Percentiles rank a stretch among this genome's conserved stretches.
These are phyloP conservation scores for Takifugu bimaculatus DNA, from an alignment of 2,113 vertebrate species.

Conservation along the genomic window DNA sequence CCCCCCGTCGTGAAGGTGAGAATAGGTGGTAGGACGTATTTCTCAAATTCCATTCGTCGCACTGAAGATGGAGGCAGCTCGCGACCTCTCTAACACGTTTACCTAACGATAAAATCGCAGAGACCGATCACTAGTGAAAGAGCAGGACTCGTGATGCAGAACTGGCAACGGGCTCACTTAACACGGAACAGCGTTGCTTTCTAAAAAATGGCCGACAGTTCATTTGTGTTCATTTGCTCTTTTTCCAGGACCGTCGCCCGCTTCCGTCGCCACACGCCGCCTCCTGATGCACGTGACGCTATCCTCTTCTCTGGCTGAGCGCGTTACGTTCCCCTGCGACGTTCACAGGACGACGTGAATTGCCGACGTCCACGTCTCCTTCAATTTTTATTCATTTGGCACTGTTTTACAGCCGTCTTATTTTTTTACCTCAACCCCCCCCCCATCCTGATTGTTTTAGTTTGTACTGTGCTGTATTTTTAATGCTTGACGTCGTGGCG, in stretches of 20 bases:
- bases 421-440: neutral
- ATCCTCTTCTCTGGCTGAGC: conserved; percentile 73
- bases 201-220: conserved; percentile 41
- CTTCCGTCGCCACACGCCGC: conserved; percentile 66
- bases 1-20: conserved; percentile 71
- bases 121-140: neutral
- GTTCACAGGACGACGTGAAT: conserved; percentile 71
- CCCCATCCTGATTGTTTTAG: conserved; percentile 37
- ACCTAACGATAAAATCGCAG: neutral
- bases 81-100: neutral
- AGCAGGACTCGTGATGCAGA: neutral
- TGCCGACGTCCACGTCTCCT: conserved; percentile 65
- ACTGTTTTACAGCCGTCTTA: conserved; percentile 39
- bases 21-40: conserved; percentile 42
- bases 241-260: conserved; percentile 73
- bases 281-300: conserved; percentile 74
- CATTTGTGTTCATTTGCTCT: conserved; percentile 67
- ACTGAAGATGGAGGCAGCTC: conserved; percentile 29
- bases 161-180: neutral
- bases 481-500: conserved; percentile 48
- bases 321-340: conserved; percentile 75
- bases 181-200: conserved; percentile 38
- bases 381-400: conserved; percentile 50
- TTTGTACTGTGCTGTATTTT: conserved; percentile 62
- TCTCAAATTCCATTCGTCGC: conserved; percentile 17